phyloP scores from a whole-genome alignment of 2,888 invertebrate species.

The Aporophyla nigra region DNA sequence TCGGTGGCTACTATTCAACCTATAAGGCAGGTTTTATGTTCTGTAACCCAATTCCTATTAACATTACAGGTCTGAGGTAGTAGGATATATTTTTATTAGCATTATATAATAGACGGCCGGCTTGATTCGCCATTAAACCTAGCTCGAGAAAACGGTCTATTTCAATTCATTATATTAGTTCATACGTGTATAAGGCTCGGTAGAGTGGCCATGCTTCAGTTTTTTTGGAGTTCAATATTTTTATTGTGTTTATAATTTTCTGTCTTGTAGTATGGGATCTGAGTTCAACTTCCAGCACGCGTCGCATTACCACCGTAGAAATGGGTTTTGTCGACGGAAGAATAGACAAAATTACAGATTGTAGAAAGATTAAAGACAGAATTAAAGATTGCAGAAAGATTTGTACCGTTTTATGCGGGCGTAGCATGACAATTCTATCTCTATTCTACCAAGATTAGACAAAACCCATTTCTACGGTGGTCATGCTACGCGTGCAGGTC shows the following conservation, averaged over 20 bases:
- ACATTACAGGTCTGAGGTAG: slow-evolving; percentile 38
- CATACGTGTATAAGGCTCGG: slow-evolving; percentile 76
- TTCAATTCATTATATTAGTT: slow-evolving; percentile 83
- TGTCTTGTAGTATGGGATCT: too few species aligned
- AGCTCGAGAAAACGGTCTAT: slow-evolving; percentile 83
- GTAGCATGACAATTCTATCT: too few species aligned
- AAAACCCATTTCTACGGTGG: too few species aligned
- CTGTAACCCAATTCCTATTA: slow-evolving; percentile 36
- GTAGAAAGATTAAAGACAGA: too few species aligned
- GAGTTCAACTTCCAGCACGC: too few species aligned
- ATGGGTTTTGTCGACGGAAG: too few species aligned
- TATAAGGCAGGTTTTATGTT: slow-evolving; percentile 5
- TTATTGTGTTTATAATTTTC: background rate
- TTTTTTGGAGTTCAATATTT: background rate
- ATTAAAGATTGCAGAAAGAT: too few species aligned
- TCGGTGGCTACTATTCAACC: background rate
- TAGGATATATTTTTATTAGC: slow-evolving; percentile 57
- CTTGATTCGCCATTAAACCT: slow-evolving; percentile 77
- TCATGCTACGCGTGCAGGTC: background rate
- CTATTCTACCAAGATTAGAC: too few species aligned
- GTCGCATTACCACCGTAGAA: too few species aligned
- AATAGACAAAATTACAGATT: too few species aligned
- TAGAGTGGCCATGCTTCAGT: slow-evolving; percentile 72
- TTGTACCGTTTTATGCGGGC: too few species aligned
- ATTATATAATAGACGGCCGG: slow-evolving; percentile 52